phyloP scores from a whole-genome alignment of 2,113 vertebrate genomes.

The Acinonyx jubatus region DNA sequence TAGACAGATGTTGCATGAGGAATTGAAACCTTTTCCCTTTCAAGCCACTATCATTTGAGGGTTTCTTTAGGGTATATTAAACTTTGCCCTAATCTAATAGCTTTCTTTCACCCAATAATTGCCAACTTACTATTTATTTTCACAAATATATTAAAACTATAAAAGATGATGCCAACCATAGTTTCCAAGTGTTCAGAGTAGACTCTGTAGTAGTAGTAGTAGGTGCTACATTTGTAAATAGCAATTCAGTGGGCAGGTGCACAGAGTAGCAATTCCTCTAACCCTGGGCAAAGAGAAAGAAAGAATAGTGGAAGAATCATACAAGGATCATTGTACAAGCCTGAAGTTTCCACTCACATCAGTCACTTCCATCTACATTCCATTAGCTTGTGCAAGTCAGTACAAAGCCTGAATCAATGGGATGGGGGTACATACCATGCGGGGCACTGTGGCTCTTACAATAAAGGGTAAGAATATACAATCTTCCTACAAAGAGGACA shows the following conservation, averaged over 20 bases:
- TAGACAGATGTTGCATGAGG: background rate
- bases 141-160: background rate
- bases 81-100: background rate
- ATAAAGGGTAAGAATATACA: background rate
- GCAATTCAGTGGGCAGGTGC: background rate
- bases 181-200: background rate
- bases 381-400: background rate
- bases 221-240: background rate
- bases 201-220: no score
- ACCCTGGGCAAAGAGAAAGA: background rate
- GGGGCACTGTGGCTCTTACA: background rate
- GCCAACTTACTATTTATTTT: background rate
- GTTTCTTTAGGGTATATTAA: background rate
- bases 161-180: background rate
- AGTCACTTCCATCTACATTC: background rate
- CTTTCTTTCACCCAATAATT: slow-evolving; percentile 3
- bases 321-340: background rate
- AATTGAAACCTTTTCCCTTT: background rate
- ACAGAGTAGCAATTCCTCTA: background rate
- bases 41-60: background rate
- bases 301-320: background rate
- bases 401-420: background rate
- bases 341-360: background rate
- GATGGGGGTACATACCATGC: background rate
- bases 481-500: background rate